phyloP scores from a whole-genome alignment of 2,113 vertebrate species.

The Oncorhynchus keta region DNA sequence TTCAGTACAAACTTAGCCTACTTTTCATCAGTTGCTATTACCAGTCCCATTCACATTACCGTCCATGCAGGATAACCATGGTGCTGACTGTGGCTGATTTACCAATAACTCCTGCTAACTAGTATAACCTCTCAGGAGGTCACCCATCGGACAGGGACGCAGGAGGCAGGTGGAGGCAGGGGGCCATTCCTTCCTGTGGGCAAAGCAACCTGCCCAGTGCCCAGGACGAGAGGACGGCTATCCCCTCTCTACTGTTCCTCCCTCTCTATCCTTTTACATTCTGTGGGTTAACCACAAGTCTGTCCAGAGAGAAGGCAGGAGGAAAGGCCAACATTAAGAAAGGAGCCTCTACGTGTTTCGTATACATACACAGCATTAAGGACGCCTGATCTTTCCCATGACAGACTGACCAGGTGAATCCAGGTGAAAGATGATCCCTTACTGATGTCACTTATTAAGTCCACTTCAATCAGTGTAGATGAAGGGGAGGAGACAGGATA shows the following conservation, averaged over 20 bases:
- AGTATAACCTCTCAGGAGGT: conserved; percentile 75
- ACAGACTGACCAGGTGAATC: no score
- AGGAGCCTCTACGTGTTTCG: no score
- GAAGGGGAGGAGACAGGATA: no score
- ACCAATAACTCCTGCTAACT: conserved; percentile 84
- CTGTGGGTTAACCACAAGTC: conserved; percentile 14
- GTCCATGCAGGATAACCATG: conserved; percentile 90
- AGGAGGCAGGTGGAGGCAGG: conserved; percentile 24
- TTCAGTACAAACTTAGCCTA: conserved; percentile 63
- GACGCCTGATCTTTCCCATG: conserved; percentile 33
- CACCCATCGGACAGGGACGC: conserved; percentile 88
- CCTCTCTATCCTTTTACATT: conserved; percentile 7
- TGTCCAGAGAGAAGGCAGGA: conserved; percentile 52
- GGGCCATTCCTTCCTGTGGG: conserved; percentile 78
- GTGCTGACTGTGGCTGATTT: conserved; percentile 94
- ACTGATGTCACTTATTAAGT: no score
- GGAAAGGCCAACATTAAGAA: no score
- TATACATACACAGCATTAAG: conserved; percentile 80
- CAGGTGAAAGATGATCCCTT: no score
- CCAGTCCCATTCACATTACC: conserved; percentile 87
- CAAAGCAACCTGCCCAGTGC: conserved; percentile 74
- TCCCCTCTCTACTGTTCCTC: conserved; percentile 58
- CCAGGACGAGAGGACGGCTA: conserved; percentile 38
- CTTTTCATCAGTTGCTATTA: conserved; percentile 92
- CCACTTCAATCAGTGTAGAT: no score